Evolutionary conservation across 2,113 vertebrate species (phyloP).

Genomic region (Antennarius striatus): DNA sequence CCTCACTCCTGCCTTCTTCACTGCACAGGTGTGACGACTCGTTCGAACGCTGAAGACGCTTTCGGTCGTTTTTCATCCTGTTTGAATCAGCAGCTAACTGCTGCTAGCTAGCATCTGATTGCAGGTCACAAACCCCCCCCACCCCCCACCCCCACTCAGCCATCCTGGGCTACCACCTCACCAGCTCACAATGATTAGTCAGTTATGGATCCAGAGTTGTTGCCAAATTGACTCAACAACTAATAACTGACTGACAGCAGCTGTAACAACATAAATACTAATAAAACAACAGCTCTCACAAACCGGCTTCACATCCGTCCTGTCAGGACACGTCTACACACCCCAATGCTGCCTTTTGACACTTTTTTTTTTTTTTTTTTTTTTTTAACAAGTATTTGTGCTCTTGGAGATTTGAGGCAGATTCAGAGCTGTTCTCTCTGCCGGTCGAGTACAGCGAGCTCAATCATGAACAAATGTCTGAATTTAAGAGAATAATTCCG

Average conservation of each 20-base stretch:
- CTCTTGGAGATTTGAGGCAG: too few species aligned
- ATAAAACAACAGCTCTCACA: background rate
- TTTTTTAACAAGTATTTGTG: background rate
- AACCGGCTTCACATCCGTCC: conserved; percentile 3
- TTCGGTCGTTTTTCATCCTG: background rate
- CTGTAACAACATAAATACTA: background rate
- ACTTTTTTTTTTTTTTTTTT: conserved; percentile 5
- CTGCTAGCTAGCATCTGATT: too few species aligned
- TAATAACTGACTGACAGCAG: too few species aligned
- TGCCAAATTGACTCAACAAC: too few species aligned
- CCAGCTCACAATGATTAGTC: too few species aligned
- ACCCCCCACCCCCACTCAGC: too few species aligned
- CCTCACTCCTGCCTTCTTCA: conserved; percentile 94
- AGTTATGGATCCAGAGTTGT: too few species aligned
- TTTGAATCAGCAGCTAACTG: too few species aligned
- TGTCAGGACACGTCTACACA: conserved; percentile 32
- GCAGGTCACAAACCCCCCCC: too few species aligned
- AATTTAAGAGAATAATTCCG: background rate
- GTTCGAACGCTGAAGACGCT: background rate
- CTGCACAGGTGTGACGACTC: conserved; percentile 86
- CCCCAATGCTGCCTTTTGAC: background rate
- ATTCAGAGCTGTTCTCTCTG: background rate
- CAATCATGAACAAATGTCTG: conserved; percentile 18
- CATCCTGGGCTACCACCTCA: too few species aligned
- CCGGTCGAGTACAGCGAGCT: background rate